Percentiles rank a stretch among this genome's conserved stretches.
phyloP scores from a whole-genome alignment of 2,888 invertebrate species.

The Acrobeloides nanus region DNA sequence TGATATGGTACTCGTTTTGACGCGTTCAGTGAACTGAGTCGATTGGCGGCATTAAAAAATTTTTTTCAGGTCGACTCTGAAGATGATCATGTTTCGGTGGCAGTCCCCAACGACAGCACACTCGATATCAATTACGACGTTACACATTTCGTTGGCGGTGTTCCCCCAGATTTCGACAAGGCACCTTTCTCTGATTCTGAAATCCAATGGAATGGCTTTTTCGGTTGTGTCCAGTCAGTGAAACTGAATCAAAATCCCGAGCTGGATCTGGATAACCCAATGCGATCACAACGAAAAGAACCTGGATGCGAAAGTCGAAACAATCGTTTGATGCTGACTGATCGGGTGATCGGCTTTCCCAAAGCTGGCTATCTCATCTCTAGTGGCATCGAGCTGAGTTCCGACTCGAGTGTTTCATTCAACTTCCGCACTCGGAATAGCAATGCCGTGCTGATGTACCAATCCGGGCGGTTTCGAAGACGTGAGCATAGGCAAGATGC shows the following conservation, averaged over 20 bases:
- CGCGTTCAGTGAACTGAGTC: no score
- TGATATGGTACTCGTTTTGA: no score
- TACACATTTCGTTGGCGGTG: constrained; percentile 56
- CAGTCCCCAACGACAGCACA: constrained; percentile 44
- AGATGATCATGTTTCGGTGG: constrained; percentile 31
- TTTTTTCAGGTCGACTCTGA: constrained; percentile 38
- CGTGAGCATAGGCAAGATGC: no score
- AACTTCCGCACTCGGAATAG: constrained; percentile 54
- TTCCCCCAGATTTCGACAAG: constrained; percentile 52
- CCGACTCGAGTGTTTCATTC: constrained; percentile 51
- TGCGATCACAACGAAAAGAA: constrained; percentile 38
- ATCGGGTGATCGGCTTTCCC: constrained; percentile 47
- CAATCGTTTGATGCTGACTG: constrained; percentile 26
- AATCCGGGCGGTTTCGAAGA: constrained; percentile 21
- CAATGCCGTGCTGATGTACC: constrained; percentile 55
- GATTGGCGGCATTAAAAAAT: no score
- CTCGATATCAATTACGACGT: constrained; percentile 52
- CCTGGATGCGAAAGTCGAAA: constrained; percentile 36
- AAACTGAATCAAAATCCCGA: constrained; percentile 48
- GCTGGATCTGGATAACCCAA: constrained; percentile 44
- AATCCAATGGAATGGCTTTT: constrained; percentile 49
- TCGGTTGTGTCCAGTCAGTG: constrained; percentile 49
- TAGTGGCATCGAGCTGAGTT: constrained; percentile 16
- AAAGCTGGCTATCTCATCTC: constrained; percentile 39
- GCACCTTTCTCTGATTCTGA: constrained; percentile 26